Evolutionary conservation across 2,113 vertebrate species (phyloP).

Genomic region (Pan paniscus): DNA sequence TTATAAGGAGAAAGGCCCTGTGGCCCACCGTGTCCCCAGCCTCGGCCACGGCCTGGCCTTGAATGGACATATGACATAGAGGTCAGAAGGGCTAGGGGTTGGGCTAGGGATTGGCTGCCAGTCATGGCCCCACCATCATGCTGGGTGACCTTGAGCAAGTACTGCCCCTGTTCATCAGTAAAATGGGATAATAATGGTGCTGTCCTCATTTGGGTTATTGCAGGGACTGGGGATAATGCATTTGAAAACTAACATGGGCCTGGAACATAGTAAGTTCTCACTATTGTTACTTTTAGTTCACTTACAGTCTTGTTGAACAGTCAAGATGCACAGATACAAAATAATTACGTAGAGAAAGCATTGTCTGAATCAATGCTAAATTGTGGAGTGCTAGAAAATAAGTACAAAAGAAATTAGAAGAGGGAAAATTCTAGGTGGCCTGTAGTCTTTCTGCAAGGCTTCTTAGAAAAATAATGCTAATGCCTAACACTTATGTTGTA

Average conservation of each 20-base stretch:
- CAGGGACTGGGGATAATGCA: too few species aligned
- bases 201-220: too few species aligned
- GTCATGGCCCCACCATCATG: background rate
- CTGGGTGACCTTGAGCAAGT: background rate
- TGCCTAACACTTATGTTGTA: background rate
- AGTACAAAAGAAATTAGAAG: background rate
- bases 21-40: background rate
- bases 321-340: background rate
- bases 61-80: accelerated
- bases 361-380: background rate
- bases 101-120: background rate
- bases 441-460: background rate
- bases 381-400: background rate
- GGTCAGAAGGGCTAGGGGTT: background rate
- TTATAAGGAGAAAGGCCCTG: background rate
- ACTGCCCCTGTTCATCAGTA: background rate
- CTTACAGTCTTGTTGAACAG: background rate
- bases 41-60: background rate
- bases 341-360: background rate
- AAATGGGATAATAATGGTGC: background rate
- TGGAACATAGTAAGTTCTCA: background rate
- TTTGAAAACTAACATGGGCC: background rate
- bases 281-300: background rate
- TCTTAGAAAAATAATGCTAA: background rate
- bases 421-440: background rate